Percentiles rank a stretch among this genome's conserved stretches.
Evolutionary conservation across 2,113 vertebrate species (phyloP).

Genomic region (Stomatorhinus ivindoensis): DNA sequence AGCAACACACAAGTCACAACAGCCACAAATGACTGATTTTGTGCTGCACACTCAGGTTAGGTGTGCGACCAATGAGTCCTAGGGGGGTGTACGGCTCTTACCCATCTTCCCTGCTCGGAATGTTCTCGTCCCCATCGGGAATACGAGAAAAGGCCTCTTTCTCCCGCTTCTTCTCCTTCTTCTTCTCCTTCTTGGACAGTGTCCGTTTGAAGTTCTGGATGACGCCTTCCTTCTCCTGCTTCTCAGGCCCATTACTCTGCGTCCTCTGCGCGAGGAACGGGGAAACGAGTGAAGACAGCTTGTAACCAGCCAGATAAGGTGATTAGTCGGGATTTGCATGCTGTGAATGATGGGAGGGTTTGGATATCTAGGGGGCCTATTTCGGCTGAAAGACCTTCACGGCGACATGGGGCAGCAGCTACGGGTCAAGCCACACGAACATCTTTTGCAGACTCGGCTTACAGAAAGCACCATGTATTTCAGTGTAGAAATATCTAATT

Average conservation of each 20-base stretch:
- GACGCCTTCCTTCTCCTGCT: slow-evolving; percentile 89
- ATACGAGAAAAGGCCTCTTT: slow-evolving; percentile 76
- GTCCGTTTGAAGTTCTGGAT: slow-evolving; percentile 98
- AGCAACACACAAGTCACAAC: background rate
- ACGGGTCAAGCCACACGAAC: background rate
- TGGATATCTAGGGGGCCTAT: background rate
- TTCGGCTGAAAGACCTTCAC: background rate
- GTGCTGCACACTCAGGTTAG: background rate
- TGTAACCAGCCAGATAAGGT: background rate
- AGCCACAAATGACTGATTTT: background rate
- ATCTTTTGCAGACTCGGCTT: background rate
- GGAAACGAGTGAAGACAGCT: background rate
- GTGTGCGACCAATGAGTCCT: background rate
- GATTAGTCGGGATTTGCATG: background rate
- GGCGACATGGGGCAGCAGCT: background rate
- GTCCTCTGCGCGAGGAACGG: slow-evolving; percentile 62
- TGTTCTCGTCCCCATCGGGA: slow-evolving; percentile 75
- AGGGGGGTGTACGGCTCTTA: slow-evolving; percentile 42
- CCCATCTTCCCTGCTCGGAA: slow-evolving; percentile 73
- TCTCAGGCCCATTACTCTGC: slow-evolving; percentile 92
- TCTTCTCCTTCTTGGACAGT: slow-evolving; percentile 88
- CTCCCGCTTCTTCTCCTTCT: slow-evolving; percentile 89
- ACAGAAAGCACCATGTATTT: background rate
- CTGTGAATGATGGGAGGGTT: background rate
- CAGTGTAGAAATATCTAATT: background rate